These are phyloP conservation scores for Cherax destructor DNA, from an alignment of 1,140 invertebrate genomes.

Conservation along the genomic window DNA sequence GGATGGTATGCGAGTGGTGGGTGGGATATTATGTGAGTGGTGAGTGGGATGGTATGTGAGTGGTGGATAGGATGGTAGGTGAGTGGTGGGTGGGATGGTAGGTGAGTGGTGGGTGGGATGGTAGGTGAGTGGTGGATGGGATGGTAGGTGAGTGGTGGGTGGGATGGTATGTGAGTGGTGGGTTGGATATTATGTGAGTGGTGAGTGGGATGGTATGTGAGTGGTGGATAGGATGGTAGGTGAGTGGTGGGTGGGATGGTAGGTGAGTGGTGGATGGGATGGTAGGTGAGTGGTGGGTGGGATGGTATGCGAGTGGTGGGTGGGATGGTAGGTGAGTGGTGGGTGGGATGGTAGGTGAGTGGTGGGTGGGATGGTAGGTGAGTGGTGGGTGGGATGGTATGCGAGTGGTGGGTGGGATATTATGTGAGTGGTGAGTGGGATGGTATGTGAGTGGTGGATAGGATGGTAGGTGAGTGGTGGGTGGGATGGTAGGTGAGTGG, in stretches of 20 bases:
- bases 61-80: too few species aligned
- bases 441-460: neutral
- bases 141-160: too few species aligned
- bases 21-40: neutral
- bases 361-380: neutral
- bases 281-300: neutral
- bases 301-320: too few species aligned
- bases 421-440: neutral
- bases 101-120: too few species aligned
- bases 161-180: neutral
- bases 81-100: neutral
- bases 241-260: neutral
- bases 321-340: neutral
- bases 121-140: neutral
- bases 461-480: neutral
- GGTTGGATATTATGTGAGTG: neutral
- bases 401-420: slow-evolving; percentile 15
- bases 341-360: neutral
- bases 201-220: neutral
- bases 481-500: neutral
- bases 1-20: neutral
- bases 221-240: too few species aligned
- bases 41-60: neutral
- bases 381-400: too few species aligned
- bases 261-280: neutral